Percentiles rank a stretch among this genome's conserved stretches.
Evolutionary conservation across 2,888 invertebrate species (phyloP).

Genomic region (Byasa hedistus): DNA sequence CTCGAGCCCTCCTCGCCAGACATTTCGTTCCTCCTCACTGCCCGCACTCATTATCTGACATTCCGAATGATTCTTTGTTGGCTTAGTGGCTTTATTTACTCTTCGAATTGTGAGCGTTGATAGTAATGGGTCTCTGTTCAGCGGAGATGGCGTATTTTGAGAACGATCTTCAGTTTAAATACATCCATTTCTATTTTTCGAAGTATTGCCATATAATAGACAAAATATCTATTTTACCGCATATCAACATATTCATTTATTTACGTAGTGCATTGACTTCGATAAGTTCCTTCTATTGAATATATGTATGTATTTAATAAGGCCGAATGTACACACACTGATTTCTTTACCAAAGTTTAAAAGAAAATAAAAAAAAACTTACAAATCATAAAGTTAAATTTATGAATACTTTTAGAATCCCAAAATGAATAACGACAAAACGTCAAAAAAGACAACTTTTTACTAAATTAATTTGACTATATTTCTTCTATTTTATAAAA

Average conservation of each 20-base stretch:
- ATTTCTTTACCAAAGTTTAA: too few relatives aligned
- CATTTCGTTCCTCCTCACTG: constrained; percentile 73
- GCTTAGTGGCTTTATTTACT: constrained; percentile 75
- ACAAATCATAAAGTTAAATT: neutral
- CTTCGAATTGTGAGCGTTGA: constrained; percentile 32
- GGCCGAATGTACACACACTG: too few relatives aligned
- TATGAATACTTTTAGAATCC: neutral
- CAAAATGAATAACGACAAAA: neutral
- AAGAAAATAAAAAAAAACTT: neutral
- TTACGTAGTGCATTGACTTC: too few relatives aligned
- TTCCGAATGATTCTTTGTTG: constrained; percentile 67
- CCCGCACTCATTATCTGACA: constrained; percentile 73
- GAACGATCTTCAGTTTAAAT: neutral
- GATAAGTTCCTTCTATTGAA: too few relatives aligned
- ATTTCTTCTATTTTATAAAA: neutral
- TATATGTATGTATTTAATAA: too few relatives aligned
- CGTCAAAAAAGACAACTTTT: too few relatives aligned
- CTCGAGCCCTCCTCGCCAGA: constrained; percentile 64
- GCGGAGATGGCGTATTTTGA: constrained; percentile 4
- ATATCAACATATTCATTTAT: too few relatives aligned
- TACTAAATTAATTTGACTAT: too few relatives aligned
- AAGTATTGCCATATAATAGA: neutral
- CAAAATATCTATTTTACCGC: too few relatives aligned
- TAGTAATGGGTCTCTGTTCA: constrained; percentile 23
- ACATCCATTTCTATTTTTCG: neutral